phyloP scores from a whole-genome alignment of 2,113 vertebrate genomes.

The Dasyurus viverrinus region DNA sequence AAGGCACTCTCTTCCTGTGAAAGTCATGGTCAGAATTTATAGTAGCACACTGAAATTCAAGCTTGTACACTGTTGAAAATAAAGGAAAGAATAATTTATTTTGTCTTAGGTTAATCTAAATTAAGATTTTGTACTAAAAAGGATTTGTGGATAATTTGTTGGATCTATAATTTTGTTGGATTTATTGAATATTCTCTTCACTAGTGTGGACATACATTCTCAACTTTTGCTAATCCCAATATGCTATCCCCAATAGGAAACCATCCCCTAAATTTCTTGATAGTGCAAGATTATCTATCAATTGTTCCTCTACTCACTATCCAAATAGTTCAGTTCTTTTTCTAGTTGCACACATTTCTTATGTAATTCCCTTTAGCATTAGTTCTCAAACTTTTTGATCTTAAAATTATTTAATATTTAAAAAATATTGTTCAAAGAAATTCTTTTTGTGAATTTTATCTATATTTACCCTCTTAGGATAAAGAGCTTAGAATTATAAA shows the following conservation, averaged over 20 bases:
- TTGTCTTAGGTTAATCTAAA: background rate
- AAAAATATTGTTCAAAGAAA: background rate
- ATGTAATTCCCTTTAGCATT: background rate
- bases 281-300: background rate
- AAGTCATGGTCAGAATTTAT: conserved; percentile 6
- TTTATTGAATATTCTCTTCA: background rate
- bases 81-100: background rate
- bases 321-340: background rate
- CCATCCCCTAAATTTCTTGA: background rate
- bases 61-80: background rate
- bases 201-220: background rate
- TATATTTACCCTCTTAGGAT: background rate
- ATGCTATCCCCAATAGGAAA: background rate
- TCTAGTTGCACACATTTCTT: background rate
- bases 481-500: background rate
- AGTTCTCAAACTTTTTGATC: background rate
- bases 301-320: background rate
- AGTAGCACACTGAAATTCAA: conserved; percentile 32
- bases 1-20: conserved; percentile 38
- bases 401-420: background rate
- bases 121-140: conserved; percentile 49
- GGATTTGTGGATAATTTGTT: conserved; percentile 37
- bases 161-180: background rate
- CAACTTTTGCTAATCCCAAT: background rate
- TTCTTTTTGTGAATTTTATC: background rate